Evolutionary conservation across 2,888 invertebrate genomes (phyloP), one percentile per base, ranked within the genome.

Genomic region (Drosophila eohydei): DNA sequence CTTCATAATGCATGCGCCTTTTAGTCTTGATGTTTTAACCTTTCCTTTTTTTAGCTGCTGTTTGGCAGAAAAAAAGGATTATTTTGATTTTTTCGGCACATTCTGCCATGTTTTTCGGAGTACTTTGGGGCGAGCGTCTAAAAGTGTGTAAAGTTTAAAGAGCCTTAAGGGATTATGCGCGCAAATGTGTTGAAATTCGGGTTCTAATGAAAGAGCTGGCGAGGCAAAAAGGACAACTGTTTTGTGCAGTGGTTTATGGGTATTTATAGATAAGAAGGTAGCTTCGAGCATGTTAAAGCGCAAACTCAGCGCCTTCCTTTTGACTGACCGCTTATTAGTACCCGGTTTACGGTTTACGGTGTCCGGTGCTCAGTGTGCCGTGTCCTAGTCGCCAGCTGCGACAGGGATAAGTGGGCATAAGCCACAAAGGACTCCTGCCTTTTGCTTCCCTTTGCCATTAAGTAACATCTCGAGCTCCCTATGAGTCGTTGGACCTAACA

Each of bases 101-200:
- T 79, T 83, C 70, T 54, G 59, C 61, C 77, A 69, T 75, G 78
- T 75, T 81, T 78, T 80, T 69, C 58, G 71, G 78, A 62, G 26
- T 63, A 52, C 12, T 46, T 36, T 26, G 44, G 14, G 38, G 4
- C 54, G 52, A 55, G 28, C 67, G 67, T 64, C 79, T 67, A 89
- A 84, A 84, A 89, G 88, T 86, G 84, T 90, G 90, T 88, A 81
- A 88, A 88, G 91, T 89, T 90, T 89, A 90, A 89, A 89, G 87
- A 89, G 91, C 90, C 90, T 89, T 90, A 90, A 88, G 89, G 89
- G 91, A 90, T 89, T 89, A 90, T 77, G 78, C 73, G 76, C 73
- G 74, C 87, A 86, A 89, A 90, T 90, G 90, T 89, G 89, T 89
- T 84, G 83, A 90, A 88, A 88, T 88, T 82, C 81, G 80, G 84